Percentiles rank a stretch among this genome's conserved stretches.
Evolutionary conservation across 2,113 vertebrate genomes (phyloP).

Genomic region (Colinus virginianus): DNA sequence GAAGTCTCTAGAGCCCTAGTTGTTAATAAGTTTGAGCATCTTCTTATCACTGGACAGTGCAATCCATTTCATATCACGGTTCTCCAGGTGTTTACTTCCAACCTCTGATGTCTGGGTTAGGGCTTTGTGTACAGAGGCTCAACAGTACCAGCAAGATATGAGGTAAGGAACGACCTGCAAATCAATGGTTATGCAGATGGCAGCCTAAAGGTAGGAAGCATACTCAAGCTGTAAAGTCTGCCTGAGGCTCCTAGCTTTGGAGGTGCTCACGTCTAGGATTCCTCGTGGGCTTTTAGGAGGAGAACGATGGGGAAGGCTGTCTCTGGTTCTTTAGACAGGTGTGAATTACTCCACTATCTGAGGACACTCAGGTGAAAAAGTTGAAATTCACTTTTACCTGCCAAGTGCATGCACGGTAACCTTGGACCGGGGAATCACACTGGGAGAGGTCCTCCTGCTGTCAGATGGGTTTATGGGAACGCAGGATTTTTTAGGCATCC

Average conservation of each 20-base stretch:
- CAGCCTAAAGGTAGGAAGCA: background rate
- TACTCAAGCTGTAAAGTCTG: background rate
- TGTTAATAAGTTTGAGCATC: constrained; percentile 18
- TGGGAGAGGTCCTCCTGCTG: background rate
- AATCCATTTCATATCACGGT: background rate
- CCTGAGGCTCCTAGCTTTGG: background rate
- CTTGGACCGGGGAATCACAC: background rate
- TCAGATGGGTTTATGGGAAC: background rate
- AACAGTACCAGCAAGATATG: background rate
- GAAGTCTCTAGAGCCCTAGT: background rate
- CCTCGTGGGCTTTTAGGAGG: background rate
- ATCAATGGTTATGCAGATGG: background rate
- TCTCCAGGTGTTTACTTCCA: background rate
- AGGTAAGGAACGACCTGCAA: background rate
- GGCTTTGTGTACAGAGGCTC: background rate
- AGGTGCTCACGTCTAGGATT: background rate
- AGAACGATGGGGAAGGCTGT: background rate
- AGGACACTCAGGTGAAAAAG: background rate
- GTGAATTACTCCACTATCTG: background rate
- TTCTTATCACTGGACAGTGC: background rate
- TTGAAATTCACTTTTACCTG: background rate
- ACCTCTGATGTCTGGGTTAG: background rate
- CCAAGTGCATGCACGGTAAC: background rate
- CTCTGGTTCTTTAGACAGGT: background rate
- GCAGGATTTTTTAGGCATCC: background rate